A percentile compares a stretch with the other conserved stretches of the same genome.
Evolutionary conservation across 2,888 invertebrate genomes (phyloP).

Genomic region (Prenolepis imparis): DNA sequence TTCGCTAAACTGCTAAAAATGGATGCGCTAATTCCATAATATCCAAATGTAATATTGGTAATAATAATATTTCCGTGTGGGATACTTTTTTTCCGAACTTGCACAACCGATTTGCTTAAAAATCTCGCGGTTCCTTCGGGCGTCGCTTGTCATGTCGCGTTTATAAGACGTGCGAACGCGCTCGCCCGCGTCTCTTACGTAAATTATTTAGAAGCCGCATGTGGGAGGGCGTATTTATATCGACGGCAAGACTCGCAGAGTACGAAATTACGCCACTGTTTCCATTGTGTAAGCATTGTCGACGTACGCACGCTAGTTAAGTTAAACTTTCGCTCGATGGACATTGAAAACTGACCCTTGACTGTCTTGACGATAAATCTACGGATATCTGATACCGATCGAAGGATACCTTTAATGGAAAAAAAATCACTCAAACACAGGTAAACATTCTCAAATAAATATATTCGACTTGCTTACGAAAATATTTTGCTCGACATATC

Average conservation of each 20-base stretch:
- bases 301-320: conserved; percentile 71
- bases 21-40: background rate
- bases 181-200: conserved; percentile 66
- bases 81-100: conserved; percentile 13
- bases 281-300: conserved; percentile 73
- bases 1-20: background rate
- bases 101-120: conserved; percentile 24
- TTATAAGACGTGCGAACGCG: conserved; percentile 61
- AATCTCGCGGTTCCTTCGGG: conserved; percentile 30
- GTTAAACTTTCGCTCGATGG: conserved; percentile 74
- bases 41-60: background rate
- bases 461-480: background rate
- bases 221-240: conserved; percentile 73
- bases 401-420: conserved; percentile 14
- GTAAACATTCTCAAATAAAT: background rate
- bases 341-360: conserved; percentile 72
- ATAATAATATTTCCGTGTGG: background rate
- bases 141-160: conserved; percentile 3
- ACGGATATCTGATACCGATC: conserved; percentile 21
- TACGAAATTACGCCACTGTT: conserved; percentile 76
- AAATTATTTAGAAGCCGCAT: conserved; percentile 73
- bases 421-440: conserved; percentile 7
- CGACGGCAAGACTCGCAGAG: conserved; percentile 67
- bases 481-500: background rate
- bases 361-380: conserved; percentile 49